Evolutionary conservation across 1,140 invertebrate genomes (phyloP), one percentile per base, ranked within the genome.

Genomic region (Drosophila virilis): DNA sequence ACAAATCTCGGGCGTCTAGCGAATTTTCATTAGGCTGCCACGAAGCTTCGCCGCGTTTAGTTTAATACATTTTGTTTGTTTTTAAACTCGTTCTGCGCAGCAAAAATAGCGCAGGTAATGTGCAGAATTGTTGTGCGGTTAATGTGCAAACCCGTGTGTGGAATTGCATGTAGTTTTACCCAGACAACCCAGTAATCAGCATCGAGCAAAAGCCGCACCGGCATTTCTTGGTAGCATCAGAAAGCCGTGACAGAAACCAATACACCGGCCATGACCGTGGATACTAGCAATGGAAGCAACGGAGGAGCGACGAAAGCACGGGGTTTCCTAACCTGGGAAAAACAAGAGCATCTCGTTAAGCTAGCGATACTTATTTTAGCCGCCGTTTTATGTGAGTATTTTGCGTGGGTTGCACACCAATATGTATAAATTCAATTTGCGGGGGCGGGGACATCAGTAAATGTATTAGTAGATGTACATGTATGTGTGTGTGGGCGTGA

Each of bases 331-430:
- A 78, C 85, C 10, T 90, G 89, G 86, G 97, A 99, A 81, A 99
- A 99, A 93, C 98, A 99, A 92, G 97, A 99, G 93, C 98, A 97
- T 42, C 94, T 99, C 77, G 94, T 99, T 67, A 99, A 99, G 92
- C 93, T 99, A 90, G 95, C 96, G 64, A 97, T 99, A 92, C 94
- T 99, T 52, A 97, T 98, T 45, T 94, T 98, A 90, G 98, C 97
- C 80, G 97, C 97, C 64, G 95, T 99, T 90, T 94, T 99, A 77
- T 98, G 98, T 99, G 95, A 97, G 96, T 96, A 72, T 64, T 66
- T 50, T n/a, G 1, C 22, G 22, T 28, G 22, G 22, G 22, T 28
- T 28, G 22, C 8, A 10, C 15, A 76, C 67, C 22, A 72, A 58
- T 35, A 74, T 65, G 50, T 42, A 43, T 32, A 8, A 13, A 6